A percentile compares a stretch with the other conserved stretches of the same genome.
Evolutionary conservation across 2,888 invertebrate genomes (phyloP).

Genomic region (Cynaeus angustus): DNA sequence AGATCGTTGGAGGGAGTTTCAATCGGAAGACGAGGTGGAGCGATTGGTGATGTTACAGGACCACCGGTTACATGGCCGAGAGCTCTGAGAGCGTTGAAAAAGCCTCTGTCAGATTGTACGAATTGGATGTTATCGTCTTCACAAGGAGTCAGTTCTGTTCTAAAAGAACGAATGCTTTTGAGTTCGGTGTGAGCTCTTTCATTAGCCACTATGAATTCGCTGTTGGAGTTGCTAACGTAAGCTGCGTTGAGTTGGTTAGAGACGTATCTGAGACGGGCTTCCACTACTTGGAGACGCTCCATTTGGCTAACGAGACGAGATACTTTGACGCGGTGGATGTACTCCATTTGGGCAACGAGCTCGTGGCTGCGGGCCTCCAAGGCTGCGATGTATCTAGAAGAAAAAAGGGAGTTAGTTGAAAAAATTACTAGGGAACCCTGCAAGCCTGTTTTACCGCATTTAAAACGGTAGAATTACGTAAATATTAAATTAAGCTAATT

Average conservation of each 20-base stretch:
- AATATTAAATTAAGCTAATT: too few species aligned
- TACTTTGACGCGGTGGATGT: conserved; percentile 21
- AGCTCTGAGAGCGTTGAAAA: conserved; percentile 7
- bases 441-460: too few species aligned
- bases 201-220: conserved; percentile 23
- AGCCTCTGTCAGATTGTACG: conserved; percentile 12
- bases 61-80: conserved; percentile 9
- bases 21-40: background rate
- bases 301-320: conserved; percentile 19
- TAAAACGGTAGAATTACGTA: too few species aligned
- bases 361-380: conserved; percentile 19
- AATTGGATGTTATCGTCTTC: conserved; percentile 27
- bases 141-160: conserved; percentile 10
- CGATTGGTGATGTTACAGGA: background rate
- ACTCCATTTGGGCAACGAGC: conserved; percentile 13
- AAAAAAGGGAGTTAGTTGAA: background rate
- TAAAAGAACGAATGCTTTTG: background rate
- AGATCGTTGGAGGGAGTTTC: background rate
- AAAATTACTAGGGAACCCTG: too few species aligned
- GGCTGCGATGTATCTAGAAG: conserved; percentile 8
- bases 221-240: conserved; percentile 9
- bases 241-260: conserved; percentile 14
- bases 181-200: conserved; percentile 23
- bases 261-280: conserved; percentile 13
- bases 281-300: conserved; percentile 18